These are phyloP conservation scores for Ibycter americanus DNA, from an alignment of 2,797 vertebrate genomes.

Conservation along the genomic window DNA sequence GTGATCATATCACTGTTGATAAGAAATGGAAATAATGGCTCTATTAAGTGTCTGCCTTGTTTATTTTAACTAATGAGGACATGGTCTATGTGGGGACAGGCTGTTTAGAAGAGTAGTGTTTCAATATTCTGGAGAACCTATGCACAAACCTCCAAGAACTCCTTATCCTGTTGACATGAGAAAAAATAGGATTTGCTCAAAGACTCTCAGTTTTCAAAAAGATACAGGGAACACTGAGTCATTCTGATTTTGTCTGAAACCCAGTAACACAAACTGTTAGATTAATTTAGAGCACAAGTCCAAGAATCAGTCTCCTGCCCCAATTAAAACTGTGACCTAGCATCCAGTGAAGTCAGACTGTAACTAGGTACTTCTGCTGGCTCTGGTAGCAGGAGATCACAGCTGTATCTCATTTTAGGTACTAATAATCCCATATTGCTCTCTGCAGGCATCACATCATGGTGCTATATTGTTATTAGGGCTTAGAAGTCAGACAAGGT, in stretches of 20 bases:
- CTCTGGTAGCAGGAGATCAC: not conserved
- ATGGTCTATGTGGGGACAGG: not conserved
- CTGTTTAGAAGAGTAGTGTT: not conserved
- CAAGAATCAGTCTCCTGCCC: not conserved
- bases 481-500: constrained; percentile 28
- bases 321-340: not conserved
- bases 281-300: not conserved
- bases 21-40: not conserved
- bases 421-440: constrained; percentile 20
- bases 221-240: not conserved
- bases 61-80: not conserved
- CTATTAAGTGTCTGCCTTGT: not conserved
- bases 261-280: not conserved
- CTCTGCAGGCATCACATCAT: not conserved
- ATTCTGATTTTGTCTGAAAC: not conserved
- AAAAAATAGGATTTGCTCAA: not conserved
- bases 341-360: not conserved
- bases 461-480: constrained; percentile 13
- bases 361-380: not conserved
- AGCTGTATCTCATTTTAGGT: constrained; percentile 7
- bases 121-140: not conserved
- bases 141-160: not conserved
- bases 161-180: not conserved
- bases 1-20: not conserved
- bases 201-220: not conserved